Conservation (phyloP, 2,113 vertebrate species). For the Otus sunia region DNA sequence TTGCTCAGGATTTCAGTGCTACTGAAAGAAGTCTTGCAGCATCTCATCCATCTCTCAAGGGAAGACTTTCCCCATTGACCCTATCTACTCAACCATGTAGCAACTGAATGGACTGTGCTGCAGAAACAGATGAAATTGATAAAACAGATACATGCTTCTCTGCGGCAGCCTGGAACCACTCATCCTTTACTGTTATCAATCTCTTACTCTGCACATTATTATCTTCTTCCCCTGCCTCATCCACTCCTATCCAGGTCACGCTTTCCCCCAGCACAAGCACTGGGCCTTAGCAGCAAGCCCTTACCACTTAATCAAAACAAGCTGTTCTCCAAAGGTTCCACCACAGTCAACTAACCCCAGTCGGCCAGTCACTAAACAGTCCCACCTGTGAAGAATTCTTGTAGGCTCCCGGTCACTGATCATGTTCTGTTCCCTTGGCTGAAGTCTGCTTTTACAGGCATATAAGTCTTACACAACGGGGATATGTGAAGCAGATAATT, state of each 20-base stretch:
- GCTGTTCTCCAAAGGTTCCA: neutral
- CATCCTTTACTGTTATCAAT: neutral
- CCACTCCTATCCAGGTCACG: neutral
- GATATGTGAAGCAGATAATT: neutral
- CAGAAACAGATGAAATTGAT: neutral
- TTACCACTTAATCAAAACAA: neutral
- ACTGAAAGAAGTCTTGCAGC: neutral
- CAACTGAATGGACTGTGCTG: neutral
- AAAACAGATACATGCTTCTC: neutral
- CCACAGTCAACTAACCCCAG: neutral
- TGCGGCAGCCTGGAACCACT: neutral
- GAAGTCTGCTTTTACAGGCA: neutral
- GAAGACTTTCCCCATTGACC: neutral
- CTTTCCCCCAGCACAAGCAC: neutral
- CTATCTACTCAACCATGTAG: neutral
- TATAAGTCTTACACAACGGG: neutral
- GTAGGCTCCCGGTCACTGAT: neutral
- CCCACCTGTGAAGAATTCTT: neutral
- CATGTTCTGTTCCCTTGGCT: neutral
- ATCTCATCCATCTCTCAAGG: neutral
- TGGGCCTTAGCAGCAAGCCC: neutral
- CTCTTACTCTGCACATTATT: neutral
- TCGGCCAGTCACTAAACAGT: neutral
- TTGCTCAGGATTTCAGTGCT: neutral
- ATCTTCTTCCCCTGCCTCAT: neutral